phyloP scores from a whole-genome alignment of 2,797 vertebrate genomes.

The Sebastes minor region DNA sequence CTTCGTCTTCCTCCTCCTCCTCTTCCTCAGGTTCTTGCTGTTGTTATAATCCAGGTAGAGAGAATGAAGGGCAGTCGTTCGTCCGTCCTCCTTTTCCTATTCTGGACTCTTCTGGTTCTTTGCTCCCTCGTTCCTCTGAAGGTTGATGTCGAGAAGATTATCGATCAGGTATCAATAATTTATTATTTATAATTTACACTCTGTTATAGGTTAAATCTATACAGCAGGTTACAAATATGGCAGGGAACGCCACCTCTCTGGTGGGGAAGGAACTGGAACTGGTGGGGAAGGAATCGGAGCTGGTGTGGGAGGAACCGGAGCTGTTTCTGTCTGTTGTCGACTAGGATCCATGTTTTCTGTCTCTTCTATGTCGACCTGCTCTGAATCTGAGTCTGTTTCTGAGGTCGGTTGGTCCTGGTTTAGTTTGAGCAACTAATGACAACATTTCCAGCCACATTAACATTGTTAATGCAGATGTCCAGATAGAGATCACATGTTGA shows the following conservation, averaged over 20 bases:
- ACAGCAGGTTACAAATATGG: background rate
- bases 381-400: too few species aligned
- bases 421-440: too few species aligned
- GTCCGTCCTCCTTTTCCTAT: slow-evolving; percentile 84
- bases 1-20: background rate
- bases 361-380: too few species aligned
- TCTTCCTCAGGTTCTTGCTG: slow-evolving; percentile 74
- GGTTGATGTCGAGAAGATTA: slow-evolving; percentile 71
- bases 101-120: slow-evolving; percentile 84
- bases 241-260: background rate
- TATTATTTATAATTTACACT: background rate
- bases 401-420: too few species aligned
- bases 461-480: background rate
- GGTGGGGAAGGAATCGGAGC: too few species aligned
- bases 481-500: background rate
- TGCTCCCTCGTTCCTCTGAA: slow-evolving; percentile 74
- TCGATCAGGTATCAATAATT: slow-evolving; percentile 73
- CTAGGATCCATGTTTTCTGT: too few species aligned
- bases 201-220: too few species aligned
- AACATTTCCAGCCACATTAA: too few species aligned
- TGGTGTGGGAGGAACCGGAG: too few species aligned
- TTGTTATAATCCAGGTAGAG: slow-evolving; percentile 83
- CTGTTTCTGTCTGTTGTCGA: too few species aligned
- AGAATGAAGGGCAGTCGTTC: slow-evolving; percentile 83
- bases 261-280: background rate